Evolutionary conservation across 2,888 invertebrate species (phyloP).

Genomic region (Trilocha varians): DNA sequence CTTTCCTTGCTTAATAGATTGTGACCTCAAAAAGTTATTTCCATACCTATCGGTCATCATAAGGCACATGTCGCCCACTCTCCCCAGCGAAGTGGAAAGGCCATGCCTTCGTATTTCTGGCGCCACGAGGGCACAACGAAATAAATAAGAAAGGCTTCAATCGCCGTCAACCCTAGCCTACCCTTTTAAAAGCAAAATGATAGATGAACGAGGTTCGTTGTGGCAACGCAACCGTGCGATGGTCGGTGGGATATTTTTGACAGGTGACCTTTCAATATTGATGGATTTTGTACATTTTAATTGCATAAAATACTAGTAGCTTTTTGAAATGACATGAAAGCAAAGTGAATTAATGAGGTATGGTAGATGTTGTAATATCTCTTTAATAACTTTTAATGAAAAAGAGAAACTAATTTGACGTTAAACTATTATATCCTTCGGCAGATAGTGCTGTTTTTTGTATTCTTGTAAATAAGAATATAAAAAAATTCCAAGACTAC

Average conservation of each 20-base stretch:
- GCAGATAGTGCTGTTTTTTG: too few relatives aligned
- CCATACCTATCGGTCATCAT: slow-evolving; percentile 50
- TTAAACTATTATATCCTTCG: too few relatives aligned
- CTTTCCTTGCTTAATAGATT: background rate
- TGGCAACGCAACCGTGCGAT: slow-evolving; percentile 29
- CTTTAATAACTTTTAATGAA: too few relatives aligned
- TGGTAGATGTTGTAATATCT: too few relatives aligned
- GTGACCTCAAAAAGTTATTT: slow-evolving; percentile 6
- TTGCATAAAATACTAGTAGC: background rate
- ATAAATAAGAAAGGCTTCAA: slow-evolving; percentile 62
- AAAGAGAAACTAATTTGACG: too few relatives aligned
- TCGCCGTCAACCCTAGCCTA: slow-evolving; percentile 54
- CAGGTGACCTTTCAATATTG: slow-evolving; percentile 14
- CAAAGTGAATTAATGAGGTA: too few relatives aligned
- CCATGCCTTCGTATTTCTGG: slow-evolving; percentile 44
- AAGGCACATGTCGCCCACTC: background rate
- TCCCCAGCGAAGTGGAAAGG: slow-evolving; percentile 41
- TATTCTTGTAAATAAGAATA: too few relatives aligned
- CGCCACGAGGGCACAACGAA: slow-evolving; percentile 49
- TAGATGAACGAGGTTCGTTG: slow-evolving; percentile 52
- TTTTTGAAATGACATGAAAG: too few relatives aligned
- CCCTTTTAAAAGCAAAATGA: slow-evolving; percentile 64
- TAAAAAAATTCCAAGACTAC: too few relatives aligned
- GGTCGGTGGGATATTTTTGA: slow-evolving; percentile 14
- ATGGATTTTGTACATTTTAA: background rate